phyloP scores from a whole-genome alignment of 2,888 invertebrate genomes.

The Unio pictorum region DNA sequence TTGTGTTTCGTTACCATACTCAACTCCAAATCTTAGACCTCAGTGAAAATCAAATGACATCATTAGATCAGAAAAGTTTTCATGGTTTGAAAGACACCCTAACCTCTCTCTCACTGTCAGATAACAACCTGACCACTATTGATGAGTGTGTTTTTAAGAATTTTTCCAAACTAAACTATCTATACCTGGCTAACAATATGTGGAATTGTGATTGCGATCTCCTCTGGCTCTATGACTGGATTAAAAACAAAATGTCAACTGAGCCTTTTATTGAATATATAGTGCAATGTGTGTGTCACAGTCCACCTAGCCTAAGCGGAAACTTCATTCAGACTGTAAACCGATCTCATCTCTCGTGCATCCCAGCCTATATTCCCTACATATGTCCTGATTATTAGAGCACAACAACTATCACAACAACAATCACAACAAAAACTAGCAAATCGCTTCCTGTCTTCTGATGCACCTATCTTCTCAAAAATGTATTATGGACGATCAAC shows the following conservation, averaged over 20 bases:
- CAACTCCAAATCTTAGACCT: conserved; percentile 45
- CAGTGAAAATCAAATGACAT: conserved; percentile 37
- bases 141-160: conserved; percentile 48
- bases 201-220: conserved; percentile 87
- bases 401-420: conserved; percentile 27
- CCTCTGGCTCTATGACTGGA: conserved; percentile 80
- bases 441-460: conserved; percentile 16
- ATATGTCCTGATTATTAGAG: conserved; percentile 31
- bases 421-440: conserved; percentile 18
- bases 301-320: conserved; percentile 16
- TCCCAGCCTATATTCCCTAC: conserved; percentile 11
- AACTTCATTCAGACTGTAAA: conserved; percentile 16
- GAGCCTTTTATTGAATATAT: background rate
- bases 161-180: conserved; percentile 28
- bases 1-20: conserved; percentile 44
- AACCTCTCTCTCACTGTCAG: conserved; percentile 29
- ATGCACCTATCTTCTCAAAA: conserved; percentile 49
- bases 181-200: conserved; percentile 83
- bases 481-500: conserved; percentile 6
- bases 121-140: conserved; percentile 45
- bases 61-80: conserved; percentile 46
- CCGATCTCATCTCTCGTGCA: conserved; percentile 21
- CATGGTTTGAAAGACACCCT: conserved; percentile 48
- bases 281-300: conserved; percentile 19
- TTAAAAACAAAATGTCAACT: conserved; percentile 5